Evolutionary conservation across 2,797 vertebrate genomes (phyloP).

Genomic region (Phrynocephalus forsythii): DNA sequence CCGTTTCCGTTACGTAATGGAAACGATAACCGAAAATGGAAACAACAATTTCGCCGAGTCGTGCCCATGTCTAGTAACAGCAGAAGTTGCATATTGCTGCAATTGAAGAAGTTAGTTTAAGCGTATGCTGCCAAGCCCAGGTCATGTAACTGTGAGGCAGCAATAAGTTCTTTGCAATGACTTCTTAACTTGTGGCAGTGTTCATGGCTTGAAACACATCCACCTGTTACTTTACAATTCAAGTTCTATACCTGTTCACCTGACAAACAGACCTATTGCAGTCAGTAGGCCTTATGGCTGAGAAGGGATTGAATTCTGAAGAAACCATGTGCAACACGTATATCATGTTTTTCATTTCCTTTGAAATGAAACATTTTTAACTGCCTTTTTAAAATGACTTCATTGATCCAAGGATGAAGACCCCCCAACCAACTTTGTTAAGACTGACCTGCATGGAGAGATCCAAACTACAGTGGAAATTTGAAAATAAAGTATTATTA

Average conservation of each 20-base stretch:
- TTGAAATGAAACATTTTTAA: neutral
- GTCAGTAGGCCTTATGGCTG: neutral
- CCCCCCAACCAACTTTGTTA: neutral
- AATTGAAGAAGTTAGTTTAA: no score
- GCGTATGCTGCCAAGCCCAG: no score
- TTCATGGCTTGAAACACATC: neutral
- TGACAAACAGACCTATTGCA: neutral
- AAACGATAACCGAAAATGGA: no score
- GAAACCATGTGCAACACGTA: neutral
- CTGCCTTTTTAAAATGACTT: neutral
- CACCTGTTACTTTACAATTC: neutral
- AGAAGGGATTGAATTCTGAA: neutral
- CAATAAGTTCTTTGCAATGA: no score
- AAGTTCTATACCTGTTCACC: neutral
- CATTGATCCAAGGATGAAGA: neutral
- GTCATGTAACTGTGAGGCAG: no score
- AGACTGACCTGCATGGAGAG: neutral
- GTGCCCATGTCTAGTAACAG: no score
- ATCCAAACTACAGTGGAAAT: neutral
- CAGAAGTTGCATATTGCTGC: no score
- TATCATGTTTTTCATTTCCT: neutral
- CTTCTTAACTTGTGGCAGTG: no score
- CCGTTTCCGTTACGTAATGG: no score
- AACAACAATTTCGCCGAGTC: no score
- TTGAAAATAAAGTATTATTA: neutral